Conservation (phyloP, 1,140 invertebrate genomes). For the Whitmania pigra region DNA sequence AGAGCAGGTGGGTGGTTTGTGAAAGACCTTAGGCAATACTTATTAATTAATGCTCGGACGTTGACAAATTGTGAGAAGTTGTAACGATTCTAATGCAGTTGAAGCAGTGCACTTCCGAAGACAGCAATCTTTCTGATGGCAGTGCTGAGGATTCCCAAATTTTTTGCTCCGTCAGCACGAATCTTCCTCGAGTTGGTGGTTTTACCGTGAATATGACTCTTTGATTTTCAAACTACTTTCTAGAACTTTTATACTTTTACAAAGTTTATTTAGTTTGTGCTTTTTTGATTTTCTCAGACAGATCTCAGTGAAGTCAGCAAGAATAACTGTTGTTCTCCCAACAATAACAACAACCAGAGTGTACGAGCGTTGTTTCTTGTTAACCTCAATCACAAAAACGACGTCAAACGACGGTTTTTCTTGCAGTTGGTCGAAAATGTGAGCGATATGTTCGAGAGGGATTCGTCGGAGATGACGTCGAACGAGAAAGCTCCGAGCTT, state of each 20-base stretch:
- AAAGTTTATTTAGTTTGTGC: background rate
- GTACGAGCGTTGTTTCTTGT: background rate
- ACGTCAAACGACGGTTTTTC: no score
- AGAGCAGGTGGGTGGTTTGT: background rate
- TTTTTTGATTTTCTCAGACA: background rate
- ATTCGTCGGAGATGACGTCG: no score
- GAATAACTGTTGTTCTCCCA: background rate
- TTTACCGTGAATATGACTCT: background rate
- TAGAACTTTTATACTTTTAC: background rate
- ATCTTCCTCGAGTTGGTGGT: no score
- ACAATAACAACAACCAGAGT: background rate
- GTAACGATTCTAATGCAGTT: background rate
- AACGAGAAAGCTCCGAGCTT: constrained; percentile 32
- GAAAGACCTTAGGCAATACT: no score
- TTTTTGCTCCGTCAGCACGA: background rate
- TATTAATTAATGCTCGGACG: background rate
- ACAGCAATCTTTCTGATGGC: constrained; percentile 32
- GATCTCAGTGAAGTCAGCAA: background rate
- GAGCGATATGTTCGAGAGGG: no score
- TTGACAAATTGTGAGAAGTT: constrained; percentile 11
- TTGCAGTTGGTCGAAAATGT: no score
- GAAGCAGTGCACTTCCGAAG: constrained; percentile 26
- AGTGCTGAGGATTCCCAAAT: background rate
- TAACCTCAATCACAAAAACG: no score
- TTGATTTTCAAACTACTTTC: no score